phyloP scores from a whole-genome alignment of 35 echinoderm and acorn worm species.

The Ophioderma brevispina region DNA sequence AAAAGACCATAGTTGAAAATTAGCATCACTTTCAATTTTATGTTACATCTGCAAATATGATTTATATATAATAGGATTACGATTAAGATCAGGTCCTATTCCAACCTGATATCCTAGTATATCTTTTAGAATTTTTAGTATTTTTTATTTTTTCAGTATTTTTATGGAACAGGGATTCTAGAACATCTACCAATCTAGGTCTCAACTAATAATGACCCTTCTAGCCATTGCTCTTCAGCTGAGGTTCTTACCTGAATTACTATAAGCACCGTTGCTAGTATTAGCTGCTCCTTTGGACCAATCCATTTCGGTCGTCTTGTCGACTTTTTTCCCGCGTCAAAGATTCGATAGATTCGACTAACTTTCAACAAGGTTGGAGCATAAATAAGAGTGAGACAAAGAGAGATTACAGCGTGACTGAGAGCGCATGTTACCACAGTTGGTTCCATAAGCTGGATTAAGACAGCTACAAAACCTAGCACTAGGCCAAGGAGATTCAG shows the following conservation, averaged over 20 bases:
- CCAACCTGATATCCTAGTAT: too few species aligned
- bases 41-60: too few species aligned
- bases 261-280: not conserved
- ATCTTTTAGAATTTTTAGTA: too few species aligned
- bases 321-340: slow-evolving; percentile 32
- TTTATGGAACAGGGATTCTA: too few species aligned
- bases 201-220: too few species aligned
- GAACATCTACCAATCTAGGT: too few species aligned
- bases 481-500: slow-evolving; percentile 2
- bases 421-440: not conserved
- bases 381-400: slow-evolving; percentile 22
- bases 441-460: not conserved
- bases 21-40: too few species aligned
- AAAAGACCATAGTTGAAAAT: too few species aligned
- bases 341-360: slow-evolving; percentile 42
- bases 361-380: slow-evolving; percentile 23
- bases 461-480: not conserved
- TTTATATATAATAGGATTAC: too few species aligned
- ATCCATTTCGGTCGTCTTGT: not conserved
- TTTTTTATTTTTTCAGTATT: too few species aligned
- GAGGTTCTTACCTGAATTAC: slow-evolving; percentile 23
- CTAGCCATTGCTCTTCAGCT: too few species aligned
- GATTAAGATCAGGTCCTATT: too few species aligned
- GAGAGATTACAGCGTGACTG: not conserved
- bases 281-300: not conserved